These are phyloP conservation scores for Tetragnatha montana DNA, from an alignment of 2,888 invertebrate genomes.

Conservation along the genomic window DNA sequence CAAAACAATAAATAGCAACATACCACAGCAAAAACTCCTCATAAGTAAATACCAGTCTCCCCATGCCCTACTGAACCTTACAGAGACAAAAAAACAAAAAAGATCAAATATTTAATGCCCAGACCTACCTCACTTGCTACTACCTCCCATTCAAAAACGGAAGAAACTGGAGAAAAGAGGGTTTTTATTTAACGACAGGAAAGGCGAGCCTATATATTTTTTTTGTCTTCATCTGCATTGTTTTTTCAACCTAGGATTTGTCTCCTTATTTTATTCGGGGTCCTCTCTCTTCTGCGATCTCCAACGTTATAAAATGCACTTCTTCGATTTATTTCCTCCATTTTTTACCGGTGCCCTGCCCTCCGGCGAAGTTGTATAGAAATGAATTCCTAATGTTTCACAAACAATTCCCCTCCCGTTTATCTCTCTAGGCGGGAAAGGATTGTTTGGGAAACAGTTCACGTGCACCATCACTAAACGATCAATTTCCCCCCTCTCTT, in stretches of 20 bases:
- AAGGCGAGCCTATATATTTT: not conserved
- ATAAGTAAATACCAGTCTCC: not conserved
- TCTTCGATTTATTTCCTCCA: constrained; percentile 10
- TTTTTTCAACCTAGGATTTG: constrained; percentile 16
- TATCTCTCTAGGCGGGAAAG: not conserved
- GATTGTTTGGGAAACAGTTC: not conserved
- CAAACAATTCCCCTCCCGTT: constrained; percentile 32
- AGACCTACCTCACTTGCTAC: constrained; percentile 1
- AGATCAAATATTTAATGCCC: constrained; percentile 4
- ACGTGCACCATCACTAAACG: constrained; percentile 1
- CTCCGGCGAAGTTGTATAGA: constrained; percentile 33
- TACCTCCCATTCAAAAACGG: constrained; percentile 11
- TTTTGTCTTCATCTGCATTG: constrained; percentile 12
- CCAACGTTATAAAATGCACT: constrained; percentile 22
- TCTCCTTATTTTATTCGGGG: constrained; percentile 33
- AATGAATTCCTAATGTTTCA: constrained; percentile 49
- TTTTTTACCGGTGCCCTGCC: constrained; percentile 4
- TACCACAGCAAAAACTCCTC: constrained; percentile 1
- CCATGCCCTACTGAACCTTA: not conserved
- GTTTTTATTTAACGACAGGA: constrained; percentile 9
- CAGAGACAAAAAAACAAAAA: not conserved
- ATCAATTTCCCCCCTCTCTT: not conserved
- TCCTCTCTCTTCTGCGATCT: not conserved
- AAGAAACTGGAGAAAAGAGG: not conserved
- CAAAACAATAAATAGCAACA: not conserved